phyloP scores from a whole-genome alignment of 1,140 invertebrate genomes.

The Nymphalis io region DNA sequence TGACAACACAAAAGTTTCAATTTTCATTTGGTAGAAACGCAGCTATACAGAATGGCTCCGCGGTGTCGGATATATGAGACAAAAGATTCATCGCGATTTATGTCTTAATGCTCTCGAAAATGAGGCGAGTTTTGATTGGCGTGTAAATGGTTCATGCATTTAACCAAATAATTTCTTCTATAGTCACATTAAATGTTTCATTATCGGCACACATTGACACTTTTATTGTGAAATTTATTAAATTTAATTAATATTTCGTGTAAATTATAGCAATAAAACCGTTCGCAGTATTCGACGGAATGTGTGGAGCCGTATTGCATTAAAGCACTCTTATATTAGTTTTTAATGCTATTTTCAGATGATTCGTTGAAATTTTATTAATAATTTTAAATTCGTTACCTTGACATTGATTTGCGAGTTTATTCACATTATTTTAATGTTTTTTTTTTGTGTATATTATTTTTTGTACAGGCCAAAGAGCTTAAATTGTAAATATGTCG shows the following conservation, averaged over 20 bases:
- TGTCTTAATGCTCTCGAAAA: not conserved
- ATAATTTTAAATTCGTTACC: conserved; percentile 76
- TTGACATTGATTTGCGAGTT: conserved; percentile 59
- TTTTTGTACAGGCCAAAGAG: conserved; percentile 78
- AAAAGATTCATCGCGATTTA: not conserved
- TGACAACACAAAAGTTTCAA: too few relatives aligned
- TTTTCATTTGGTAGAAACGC: too few relatives aligned
- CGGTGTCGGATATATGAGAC: not conserved
- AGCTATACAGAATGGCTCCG: too few relatives aligned
- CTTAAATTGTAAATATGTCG: conserved; percentile 71
- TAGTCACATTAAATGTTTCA: not conserved
- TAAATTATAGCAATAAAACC: conserved; percentile 9
- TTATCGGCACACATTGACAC: not conserved
- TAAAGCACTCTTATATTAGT: conserved; percentile 8
- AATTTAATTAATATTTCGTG: not conserved
- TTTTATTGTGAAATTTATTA: not conserved
- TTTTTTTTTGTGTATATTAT: conserved; percentile 63
- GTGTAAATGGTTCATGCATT: not conserved
- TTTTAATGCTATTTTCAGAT: conserved; percentile 35
- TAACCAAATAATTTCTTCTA: not conserved
- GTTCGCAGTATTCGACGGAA: conserved; percentile 9
- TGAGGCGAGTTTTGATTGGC: conserved; percentile 1
- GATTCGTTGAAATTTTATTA: conserved; percentile 72
- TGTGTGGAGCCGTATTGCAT: conserved; percentile 9
- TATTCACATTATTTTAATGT: conserved; percentile 49